A percentile compares a stretch with the other conserved stretches of the same genome.
Conservation (phyloP, 2,888 invertebrate species). For the Balanococcus diminutus region DNA sequence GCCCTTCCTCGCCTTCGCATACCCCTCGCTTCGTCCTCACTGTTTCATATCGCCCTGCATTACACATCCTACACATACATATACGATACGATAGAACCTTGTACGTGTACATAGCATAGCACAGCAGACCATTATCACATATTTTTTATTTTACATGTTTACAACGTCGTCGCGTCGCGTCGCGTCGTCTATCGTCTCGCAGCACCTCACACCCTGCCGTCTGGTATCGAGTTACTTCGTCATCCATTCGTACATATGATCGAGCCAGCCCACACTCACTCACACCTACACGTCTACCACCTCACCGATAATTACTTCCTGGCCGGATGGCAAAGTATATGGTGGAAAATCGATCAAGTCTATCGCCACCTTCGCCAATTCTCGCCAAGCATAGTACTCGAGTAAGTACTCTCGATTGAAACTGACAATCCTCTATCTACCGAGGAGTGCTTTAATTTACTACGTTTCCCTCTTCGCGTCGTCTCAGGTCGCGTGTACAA, state of each 20-base stretch:
- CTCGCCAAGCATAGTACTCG: too few relatives aligned
- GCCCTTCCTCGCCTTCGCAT: not conserved
- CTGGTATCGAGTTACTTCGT: not conserved
- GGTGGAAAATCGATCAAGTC: not conserved
- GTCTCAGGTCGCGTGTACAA: not conserved
- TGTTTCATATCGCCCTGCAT: not conserved
- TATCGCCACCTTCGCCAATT: too few relatives aligned
- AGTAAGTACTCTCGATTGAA: too few relatives aligned
- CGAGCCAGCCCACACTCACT: not conserved
- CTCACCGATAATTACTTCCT: not conserved
- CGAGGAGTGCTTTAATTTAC: too few relatives aligned
- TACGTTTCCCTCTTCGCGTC: not conserved
- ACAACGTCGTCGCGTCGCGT: not conserved
- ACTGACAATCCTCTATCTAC: too few relatives aligned
- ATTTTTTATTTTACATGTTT: not conserved
- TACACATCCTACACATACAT: not conserved
- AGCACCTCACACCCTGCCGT: too few relatives aligned
- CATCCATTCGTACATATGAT: too few relatives aligned
- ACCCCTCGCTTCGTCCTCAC: not conserved
- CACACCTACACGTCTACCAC: not conserved
- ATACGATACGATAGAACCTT: not conserved
- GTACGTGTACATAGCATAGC: not conserved
- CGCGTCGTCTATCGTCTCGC: not conserved
- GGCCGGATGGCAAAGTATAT: not conserved
- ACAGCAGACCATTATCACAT: not conserved